Conservation (phyloP, 1,140 invertebrate species). For the Oncopeltus fasciatus region DNA sequence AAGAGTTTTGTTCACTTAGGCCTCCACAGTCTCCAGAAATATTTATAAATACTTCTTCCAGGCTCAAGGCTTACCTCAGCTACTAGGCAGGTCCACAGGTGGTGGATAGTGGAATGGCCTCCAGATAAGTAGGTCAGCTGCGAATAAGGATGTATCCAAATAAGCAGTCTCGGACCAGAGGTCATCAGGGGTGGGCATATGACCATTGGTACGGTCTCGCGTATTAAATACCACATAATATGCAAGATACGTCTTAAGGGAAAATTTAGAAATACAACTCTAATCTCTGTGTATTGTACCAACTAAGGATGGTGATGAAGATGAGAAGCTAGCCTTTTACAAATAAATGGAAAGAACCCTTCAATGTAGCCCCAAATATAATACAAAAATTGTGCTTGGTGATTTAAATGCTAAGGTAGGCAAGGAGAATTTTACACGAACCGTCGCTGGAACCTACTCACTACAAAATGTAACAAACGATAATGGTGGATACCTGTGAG, state of each 20-base stretch:
- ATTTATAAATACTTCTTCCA: too few species aligned
- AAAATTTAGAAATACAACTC: background rate
- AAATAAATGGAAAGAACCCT: background rate
- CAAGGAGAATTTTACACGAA: background rate
- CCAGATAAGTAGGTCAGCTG: too few species aligned
- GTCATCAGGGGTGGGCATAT: too few species aligned
- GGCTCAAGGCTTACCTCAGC: too few species aligned
- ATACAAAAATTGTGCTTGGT: background rate
- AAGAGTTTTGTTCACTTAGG: too few species aligned
- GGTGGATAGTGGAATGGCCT: too few species aligned
- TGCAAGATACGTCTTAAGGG: background rate
- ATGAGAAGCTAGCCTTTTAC: background rate
- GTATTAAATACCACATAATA: background rate
- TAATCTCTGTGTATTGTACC: background rate
- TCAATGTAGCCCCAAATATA: background rate
- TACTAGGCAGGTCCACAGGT: too few species aligned
- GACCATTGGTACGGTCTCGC: too few species aligned
- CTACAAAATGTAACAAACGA: background rate
- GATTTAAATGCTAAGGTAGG: background rate
- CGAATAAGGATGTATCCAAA: too few species aligned
- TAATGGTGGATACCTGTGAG: background rate
- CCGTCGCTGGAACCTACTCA: background rate
- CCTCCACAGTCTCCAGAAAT: too few species aligned
- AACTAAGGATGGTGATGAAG: background rate
- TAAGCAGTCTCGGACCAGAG: too few species aligned